Evolutionary conservation across 2,113 vertebrate species (phyloP).

Genomic region (Ictalurus punctatus): DNA sequence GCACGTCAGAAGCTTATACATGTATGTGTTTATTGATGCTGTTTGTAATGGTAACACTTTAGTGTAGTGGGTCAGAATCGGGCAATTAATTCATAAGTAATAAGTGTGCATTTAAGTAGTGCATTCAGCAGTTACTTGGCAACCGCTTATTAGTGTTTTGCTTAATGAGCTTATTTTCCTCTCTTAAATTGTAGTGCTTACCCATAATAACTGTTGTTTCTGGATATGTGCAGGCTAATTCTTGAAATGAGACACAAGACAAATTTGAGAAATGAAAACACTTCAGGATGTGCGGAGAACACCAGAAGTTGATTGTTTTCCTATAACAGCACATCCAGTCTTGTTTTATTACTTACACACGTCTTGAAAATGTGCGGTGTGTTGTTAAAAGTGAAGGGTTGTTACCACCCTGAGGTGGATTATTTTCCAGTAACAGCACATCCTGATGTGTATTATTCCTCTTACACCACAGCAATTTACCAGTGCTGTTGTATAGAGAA

Average conservation of each 20-base stretch:
- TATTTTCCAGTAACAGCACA: neutral
- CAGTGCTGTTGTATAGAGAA: neutral
- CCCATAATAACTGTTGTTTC: neutral
- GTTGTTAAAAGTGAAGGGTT: neutral
- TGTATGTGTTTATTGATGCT: neutral
- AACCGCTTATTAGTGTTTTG: constrained; percentile 7
- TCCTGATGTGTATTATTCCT: neutral
- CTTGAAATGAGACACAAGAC: neutral
- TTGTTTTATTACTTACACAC: neutral
- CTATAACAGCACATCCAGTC: neutral
- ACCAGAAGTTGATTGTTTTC: neutral
- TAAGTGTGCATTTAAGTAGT: neutral
- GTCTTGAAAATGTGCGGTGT: neutral
- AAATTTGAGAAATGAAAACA: neutral
- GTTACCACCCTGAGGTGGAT: neutral
- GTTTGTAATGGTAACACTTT: neutral
- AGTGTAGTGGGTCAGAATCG: neutral
- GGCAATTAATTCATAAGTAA: neutral
- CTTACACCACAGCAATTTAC: neutral
- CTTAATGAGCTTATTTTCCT: neutral
- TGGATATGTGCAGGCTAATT: neutral
- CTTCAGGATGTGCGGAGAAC: neutral
- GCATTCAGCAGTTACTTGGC: constrained; percentile 18
- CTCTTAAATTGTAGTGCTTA: neutral
- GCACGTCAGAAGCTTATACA: neutral